Evolutionary conservation across 2,797 vertebrate species (phyloP), one percentile per base, ranked within the genome.

Genomic region (Gadopsis marmoratus): DNA sequence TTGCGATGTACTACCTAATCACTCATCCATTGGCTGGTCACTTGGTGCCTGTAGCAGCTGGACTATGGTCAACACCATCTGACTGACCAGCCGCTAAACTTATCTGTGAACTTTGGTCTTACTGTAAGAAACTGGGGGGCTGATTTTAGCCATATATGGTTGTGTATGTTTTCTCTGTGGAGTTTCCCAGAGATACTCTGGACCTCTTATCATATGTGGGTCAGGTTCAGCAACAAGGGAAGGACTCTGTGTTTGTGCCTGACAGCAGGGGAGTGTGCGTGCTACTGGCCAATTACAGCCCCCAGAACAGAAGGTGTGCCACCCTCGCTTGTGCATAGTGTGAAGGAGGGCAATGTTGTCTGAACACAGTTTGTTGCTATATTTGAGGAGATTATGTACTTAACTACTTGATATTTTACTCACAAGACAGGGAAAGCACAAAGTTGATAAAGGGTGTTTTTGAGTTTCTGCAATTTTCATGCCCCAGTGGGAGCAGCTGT

Each of bases 221-320:
- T 74, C 88, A 76, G 45, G 73, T 88, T 81, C 67, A 86, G 31
- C 58, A 31, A 64, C 0, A 14, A 63, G 16, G 56, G 81, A 63
- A 23, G 67, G 74, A 5, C 29, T 17, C 4, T 7, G 23, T 68
- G 69, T 78, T 69, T 66, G 58, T 33, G 75, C n/a, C 45, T 79
- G 72, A 45, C 51, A 48, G 37, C 45, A 71, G 78, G 77, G 86
- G 87, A 4, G 84, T 86, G 90, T 78, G 70, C 71, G 67, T 43
- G 12, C 48, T 59, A 67, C 39, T 63, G 79, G 58, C 93, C 91
- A 95, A 94, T 95, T 11, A 74, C 69, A 86, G 75, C 41, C 35
- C 43, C 2, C 14, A 29, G 43, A 86, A 12, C 4, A 76, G 89
- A 92, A 84, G 89, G 88, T 86, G 90, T 91, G 86, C 68, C 23